Conservation (phyloP, 2,113 vertebrate species). For the Nibea coibor region DNA sequence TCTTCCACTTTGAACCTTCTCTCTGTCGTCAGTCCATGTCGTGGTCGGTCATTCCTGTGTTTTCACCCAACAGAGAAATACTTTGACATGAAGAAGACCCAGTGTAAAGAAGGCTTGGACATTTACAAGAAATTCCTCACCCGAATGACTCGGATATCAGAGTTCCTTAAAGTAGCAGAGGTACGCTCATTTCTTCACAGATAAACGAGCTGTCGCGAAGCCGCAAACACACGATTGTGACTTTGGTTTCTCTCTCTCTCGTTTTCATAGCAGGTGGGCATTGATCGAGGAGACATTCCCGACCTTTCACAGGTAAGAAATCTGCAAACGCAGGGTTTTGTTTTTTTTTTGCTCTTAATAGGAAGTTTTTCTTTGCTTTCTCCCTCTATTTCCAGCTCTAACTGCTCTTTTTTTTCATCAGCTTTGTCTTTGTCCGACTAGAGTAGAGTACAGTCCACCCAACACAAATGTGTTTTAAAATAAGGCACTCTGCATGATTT, state of each 20-base stretch:
- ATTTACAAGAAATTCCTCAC: constrained; percentile 99
- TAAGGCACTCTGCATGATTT: constrained; percentile 75
- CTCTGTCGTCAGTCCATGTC: neutral
- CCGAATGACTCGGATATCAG: constrained; percentile 98
- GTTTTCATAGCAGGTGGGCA: constrained; percentile 94
- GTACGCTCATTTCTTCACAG: constrained; percentile 70
- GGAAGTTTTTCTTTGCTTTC: constrained; percentile 14
- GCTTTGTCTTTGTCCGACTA: constrained; percentile 33
- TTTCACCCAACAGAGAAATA: constrained; percentile 91
- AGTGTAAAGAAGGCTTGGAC: constrained; percentile 98
- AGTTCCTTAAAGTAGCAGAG: constrained; percentile 99
- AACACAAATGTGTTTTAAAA: constrained; percentile 40
- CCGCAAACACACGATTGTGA: constrained; percentile 21
- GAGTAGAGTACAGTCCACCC: constrained; percentile 31
- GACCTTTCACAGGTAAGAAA: constrained; percentile 94
- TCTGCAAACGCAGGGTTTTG: constrained; percentile 3
- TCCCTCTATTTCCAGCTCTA: constrained; percentile 32
- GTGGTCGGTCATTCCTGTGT: neutral
- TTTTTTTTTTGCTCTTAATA: neutral
- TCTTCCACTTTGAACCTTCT: neutral
- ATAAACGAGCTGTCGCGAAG: neutral
- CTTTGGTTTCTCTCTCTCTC: neutral
- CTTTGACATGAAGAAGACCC: constrained; percentile 99
- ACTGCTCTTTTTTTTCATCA: constrained; percentile 34
- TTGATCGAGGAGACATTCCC: constrained; percentile 98